Evolutionary conservation across 2,888 invertebrate genomes (phyloP).

Genomic region (Laspeyria flexula): DNA sequence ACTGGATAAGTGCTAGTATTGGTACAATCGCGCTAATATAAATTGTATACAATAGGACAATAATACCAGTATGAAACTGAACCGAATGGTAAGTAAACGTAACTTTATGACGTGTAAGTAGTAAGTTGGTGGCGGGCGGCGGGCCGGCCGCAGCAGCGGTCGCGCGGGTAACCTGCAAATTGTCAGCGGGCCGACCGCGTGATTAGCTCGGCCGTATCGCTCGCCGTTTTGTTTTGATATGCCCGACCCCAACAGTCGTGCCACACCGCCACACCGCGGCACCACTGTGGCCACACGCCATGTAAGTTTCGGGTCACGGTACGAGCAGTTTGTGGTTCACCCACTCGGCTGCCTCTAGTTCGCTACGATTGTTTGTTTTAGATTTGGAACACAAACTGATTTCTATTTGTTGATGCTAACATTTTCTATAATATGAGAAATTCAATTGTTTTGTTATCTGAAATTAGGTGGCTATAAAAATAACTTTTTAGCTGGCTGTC

Average conservation of each 20-base stretch:
- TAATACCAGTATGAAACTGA: no score
- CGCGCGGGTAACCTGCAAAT: constrained; percentile 71
- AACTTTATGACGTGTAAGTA: constrained; percentile 37
- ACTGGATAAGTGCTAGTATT: no score
- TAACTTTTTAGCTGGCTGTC: no score
- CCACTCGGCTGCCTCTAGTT: constrained; percentile 48
- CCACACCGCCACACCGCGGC: no score
- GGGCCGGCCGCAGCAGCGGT: constrained; percentile 47
- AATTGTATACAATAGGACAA: no score
- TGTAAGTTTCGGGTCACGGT: constrained; percentile 60
- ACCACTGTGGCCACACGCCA: constrained; percentile 46
- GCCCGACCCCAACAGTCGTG: constrained; percentile 43
- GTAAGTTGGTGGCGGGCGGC: constrained; percentile 26
- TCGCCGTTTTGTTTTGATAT: constrained; percentile 68
- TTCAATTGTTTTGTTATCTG: not conserved
- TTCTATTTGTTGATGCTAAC: constrained; percentile 2
- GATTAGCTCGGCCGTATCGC: constrained; percentile 66
- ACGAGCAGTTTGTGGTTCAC: constrained; percentile 64
- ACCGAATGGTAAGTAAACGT: constrained; percentile 37
- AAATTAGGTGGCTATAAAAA: no score
- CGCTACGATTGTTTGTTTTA: constrained; percentile 38
- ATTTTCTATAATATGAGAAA: not conserved
- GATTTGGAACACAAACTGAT: constrained; percentile 18
- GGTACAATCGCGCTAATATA: no score
- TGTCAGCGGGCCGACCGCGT: constrained; percentile 59